Evolutionary conservation across 2,113 vertebrate species (phyloP).

Genomic region (Zosterops borbonicus): DNA sequence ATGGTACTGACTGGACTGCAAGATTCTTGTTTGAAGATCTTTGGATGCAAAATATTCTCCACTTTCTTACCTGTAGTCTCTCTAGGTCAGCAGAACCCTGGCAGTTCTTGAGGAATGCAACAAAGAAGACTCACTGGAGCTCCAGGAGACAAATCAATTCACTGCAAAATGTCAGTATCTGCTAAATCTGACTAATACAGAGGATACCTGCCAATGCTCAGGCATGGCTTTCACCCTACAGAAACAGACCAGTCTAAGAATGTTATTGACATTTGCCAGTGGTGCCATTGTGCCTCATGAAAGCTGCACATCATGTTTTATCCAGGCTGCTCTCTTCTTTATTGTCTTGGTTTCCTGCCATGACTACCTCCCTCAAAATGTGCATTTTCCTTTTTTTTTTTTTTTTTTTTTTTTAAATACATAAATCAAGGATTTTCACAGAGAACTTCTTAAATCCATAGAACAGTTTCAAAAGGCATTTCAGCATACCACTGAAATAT

Average conservation of each 20-base stretch:
- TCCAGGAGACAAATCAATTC: constrained; percentile 3
- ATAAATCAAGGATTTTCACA: background rate
- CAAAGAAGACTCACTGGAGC: background rate
- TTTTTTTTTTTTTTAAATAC: background rate
- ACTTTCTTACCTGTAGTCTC: background rate
- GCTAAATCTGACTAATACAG: background rate
- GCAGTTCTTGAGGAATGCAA: background rate
- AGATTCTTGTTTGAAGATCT: background rate
- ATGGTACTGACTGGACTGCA: background rate
- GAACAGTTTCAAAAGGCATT: background rate
- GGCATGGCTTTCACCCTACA: background rate
- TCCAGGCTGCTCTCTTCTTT: background rate
- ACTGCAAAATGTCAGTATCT: background rate
- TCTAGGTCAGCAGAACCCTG: background rate
- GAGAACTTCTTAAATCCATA: background rate
- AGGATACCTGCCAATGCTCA: background rate
- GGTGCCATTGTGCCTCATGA: background rate
- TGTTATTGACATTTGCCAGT: background rate
- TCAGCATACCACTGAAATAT: background rate
- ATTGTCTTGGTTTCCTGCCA: background rate
- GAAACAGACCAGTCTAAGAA: background rate
- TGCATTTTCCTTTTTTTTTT: background rate
- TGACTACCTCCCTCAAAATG: background rate
- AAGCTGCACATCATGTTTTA: background rate
- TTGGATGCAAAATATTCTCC: background rate